These are phyloP conservation scores for Pollenia griseotomentosa DNA, from an alignment of 2,888 invertebrate genomes.

Conservation along the genomic window DNA sequence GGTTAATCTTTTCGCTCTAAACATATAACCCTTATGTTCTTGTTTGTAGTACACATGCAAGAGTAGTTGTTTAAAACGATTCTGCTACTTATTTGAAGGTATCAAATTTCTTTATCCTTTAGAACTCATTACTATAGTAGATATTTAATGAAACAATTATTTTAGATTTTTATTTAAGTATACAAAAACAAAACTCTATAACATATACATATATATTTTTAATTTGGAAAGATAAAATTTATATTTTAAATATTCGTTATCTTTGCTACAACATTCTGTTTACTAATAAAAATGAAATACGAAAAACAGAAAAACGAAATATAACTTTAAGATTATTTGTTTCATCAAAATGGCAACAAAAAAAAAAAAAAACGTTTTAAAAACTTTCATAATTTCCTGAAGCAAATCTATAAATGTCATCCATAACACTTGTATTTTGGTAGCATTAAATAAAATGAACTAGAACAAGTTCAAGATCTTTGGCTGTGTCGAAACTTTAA, in stretches of 20 bases:
- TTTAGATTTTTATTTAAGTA: no score
- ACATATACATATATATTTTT: neutral
- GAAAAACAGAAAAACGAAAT: neutral
- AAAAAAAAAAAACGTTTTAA: neutral
- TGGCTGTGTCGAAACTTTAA: no score
- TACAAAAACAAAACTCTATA: no score
- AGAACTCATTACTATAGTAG: no score
- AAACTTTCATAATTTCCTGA: slow-evolving; percentile 64
- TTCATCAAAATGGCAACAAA: neutral
- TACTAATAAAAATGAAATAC: neutral
- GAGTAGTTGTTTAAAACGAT: no score
- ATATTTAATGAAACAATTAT: no score
- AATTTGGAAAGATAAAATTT: neutral
- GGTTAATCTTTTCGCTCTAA: no score
- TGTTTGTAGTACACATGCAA: no score
- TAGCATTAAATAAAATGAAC: slow-evolving; percentile 19
- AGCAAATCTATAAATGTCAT: slow-evolving; percentile 44
- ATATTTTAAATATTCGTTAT: slow-evolving; percentile 10
- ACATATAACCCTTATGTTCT: no score
- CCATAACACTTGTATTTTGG: slow-evolving; percentile 38
- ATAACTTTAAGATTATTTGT: slow-evolving; percentile 35
- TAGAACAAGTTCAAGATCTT: neutral
- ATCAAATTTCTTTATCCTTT: no score
- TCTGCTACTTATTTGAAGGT: no score
- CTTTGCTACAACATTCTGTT: slow-evolving; percentile 16